Percentiles rank a stretch among this genome's conserved stretches.
Evolutionary conservation across 2,888 invertebrate species (phyloP).

Genomic region (Volucella inflata): DNA sequence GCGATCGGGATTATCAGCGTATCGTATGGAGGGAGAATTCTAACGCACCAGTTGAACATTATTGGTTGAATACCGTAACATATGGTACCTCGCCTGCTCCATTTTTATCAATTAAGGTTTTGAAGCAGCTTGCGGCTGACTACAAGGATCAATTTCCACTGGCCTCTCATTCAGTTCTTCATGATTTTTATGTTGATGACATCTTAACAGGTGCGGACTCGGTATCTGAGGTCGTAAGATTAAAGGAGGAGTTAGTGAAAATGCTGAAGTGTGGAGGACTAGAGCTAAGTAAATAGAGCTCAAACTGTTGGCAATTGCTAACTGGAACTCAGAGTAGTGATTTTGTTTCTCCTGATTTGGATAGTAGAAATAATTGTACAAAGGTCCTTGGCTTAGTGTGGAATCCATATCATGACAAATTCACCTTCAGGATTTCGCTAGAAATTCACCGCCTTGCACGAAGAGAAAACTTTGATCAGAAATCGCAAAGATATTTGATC

Average conservation of each 20-base stretch:
- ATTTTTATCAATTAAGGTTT: conserved; percentile 61
- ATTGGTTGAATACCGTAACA: conserved; percentile 60
- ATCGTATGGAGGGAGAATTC: conserved; percentile 55
- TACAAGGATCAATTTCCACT: conserved; percentile 31
- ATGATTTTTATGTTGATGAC: conserved; percentile 67
- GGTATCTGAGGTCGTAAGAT: conserved; percentile 8
- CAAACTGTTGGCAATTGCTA: too few species aligned
- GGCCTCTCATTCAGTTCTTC: conserved; percentile 47
- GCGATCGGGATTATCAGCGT: conserved; percentile 54
- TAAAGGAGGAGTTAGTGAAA: conserved; percentile 23
- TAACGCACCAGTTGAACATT: conserved; percentile 40
- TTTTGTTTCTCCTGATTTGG: too few species aligned
- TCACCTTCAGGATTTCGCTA: background rate
- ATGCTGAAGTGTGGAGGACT: too few species aligned
- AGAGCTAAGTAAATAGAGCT: too few species aligned
- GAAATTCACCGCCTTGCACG: background rate
- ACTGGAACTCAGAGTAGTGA: too few species aligned
- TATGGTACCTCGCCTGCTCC: conserved; percentile 72
- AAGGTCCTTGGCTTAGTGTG: background rate
- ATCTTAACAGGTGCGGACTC: conserved; percentile 60
- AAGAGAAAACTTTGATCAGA: background rate
- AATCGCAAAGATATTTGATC: conserved; percentile 5
- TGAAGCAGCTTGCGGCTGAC: conserved; percentile 52
- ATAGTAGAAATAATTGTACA: too few species aligned
- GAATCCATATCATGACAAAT: conserved; percentile 1